A percentile compares a stretch with the other conserved stretches of the same genome.
These are phyloP conservation scores for Oreochromis tanganicae DNA, from an alignment of 2,113 vertebrate species.

Conservation along the genomic window DNA sequence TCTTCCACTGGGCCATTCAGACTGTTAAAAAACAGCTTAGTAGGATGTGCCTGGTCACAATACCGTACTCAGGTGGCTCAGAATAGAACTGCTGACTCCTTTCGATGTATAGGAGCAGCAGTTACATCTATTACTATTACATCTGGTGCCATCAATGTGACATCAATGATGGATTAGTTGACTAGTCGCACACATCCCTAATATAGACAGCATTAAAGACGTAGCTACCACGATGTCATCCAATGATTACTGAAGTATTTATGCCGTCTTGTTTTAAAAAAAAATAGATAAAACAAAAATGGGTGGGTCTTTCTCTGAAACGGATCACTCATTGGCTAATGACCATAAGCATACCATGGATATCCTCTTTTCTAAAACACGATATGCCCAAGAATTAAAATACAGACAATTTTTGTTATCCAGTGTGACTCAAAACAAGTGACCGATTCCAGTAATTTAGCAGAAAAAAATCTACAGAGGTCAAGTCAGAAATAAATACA, in stretches of 20 bases:
- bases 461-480: not conserved
- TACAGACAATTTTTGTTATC: not conserved
- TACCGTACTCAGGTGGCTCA: no score
- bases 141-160: not conserved
- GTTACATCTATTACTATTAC: not conserved
- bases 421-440: not conserved
- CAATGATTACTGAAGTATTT: not conserved
- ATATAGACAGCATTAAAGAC: not conserved
- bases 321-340: not conserved
- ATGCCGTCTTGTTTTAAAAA: not conserved
- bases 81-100: not conserved
- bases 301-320: not conserved
- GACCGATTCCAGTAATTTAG: not conserved
- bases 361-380: not conserved
- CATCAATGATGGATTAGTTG: not conserved
- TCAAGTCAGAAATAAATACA: not conserved
- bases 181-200: not conserved
- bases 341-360: not conserved
- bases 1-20: no score
- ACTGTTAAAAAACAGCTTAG: no score
- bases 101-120: not conserved
- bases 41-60: no score
- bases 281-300: not conserved
- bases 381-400: not conserved
- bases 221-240: not conserved